Base-by-base conservation (phyloP, 1,140 invertebrate genomes). In the Carposina sasakii region DNA sequence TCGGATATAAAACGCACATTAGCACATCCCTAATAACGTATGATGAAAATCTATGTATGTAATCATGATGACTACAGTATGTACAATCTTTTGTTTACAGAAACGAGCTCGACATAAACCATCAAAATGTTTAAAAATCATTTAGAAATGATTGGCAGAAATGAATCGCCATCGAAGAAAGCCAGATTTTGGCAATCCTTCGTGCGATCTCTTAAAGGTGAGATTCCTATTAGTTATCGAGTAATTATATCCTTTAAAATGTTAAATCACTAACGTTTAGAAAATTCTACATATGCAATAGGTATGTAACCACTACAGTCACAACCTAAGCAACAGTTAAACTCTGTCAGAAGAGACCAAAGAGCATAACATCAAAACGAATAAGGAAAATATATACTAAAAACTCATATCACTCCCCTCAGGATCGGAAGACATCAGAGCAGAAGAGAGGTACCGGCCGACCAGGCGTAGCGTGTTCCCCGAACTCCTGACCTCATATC, bases 121-220 rank as follows among this genome's bases (percentile, higher is more conserved):
- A 89, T 88, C 89, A 93, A 90, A 89, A 92, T 94, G 92, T 93
- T 94, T 89, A 94, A 91, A 88, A 93, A 87, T 86, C 93, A 94
- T 87, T 90, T 96, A 85, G 93, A 95, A 87, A 95, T 95, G 92
- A 95, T 96, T 85, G 92, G 93, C 84, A 91, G 93, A 86, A 94
- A 96, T 77, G 94, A 96, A 87, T 92, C 93, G 74, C 91, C 94
- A 75, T 93, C 93, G 86, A 94, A 93, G 87, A 96, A 95, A 87
- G 94, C 93, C 73, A 95, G 92, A 88, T 96, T 95, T 87, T 96
- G 93, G 93, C 93, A 95, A 85, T 94, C 93, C 67, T 96, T 94
- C 79, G 93, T 95, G 81, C 90, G 93, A 83, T 94, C 93, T 85
- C 88, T 95, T 62, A 95, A 95, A 91, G 93, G 93, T 96, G 87